Base-by-base conservation (phyloP, 2,888 invertebrate species). In the Coelogynopora nodosa region DNA sequence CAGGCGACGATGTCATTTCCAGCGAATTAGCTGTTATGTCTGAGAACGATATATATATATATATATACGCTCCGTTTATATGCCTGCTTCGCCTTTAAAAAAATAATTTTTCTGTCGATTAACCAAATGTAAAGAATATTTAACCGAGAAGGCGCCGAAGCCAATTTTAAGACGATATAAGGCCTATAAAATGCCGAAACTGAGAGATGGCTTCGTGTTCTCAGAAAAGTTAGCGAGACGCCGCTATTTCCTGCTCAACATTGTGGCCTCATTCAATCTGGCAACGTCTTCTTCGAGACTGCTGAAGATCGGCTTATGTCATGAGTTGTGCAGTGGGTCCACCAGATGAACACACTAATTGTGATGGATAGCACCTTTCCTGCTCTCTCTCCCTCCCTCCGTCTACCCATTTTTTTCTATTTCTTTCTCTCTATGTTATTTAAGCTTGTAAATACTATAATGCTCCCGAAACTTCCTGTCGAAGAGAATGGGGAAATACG, bases 311-410 rank as follows among this genome's bases (percentile, higher is more conserved):
- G 49, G 18, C 10, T 49, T 18, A 49, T 49, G 49, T 49, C 49
- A 49, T 49, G 49, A 13, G 18, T 49, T 13, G 5, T 49, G 49
- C 18, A 13, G 74, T 2, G 74, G 27, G 74, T 74, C 74, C 74
- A 74, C 10, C 5, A 23, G 74, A 23, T 74, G 23, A 74, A 13
- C 5, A 23, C 74, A 2, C 23, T 74, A 74, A 74, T 74, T 74
- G 74, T 74, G 74, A 74, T 74, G 74, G 74, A 74, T 74, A 74
- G 74, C 74, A 74, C 74, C 74, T 74, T 74, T 74, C 74, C 74
- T 74, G 74, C 27, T 23, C 74, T 2, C 74, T 26, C 23, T 74
- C 2, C 74, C 49, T 49, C 49, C n/a, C n/a, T n/a, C 23, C 74
- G 74, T 74, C 10, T 74, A 13, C 27, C 5, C 27, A 74, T 74